Evolutionary conservation across 2,797 vertebrate genomes (phyloP).

Genomic region (Trematomus bernacchii): DNA sequence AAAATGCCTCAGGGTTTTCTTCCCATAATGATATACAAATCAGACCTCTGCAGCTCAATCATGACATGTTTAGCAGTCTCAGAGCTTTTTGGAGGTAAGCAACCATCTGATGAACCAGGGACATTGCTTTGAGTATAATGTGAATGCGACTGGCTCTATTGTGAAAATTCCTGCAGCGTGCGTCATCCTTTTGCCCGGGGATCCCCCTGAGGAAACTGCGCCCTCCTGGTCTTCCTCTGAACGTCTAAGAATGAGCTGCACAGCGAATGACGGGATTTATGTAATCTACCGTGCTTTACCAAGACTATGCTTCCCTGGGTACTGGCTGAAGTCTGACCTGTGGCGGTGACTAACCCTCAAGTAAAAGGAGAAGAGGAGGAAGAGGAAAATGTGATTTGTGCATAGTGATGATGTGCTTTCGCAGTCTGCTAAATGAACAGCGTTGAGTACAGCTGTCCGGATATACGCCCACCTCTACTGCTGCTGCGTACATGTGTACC

Average conservation of each 20-base stretch:
- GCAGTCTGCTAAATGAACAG: conserved; percentile 14
- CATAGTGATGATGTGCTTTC: conserved; percentile 30
- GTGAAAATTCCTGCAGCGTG: conserved; percentile 34
- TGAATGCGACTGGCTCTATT: conserved; percentile 20
- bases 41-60: conserved; percentile 1
- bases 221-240: conserved; percentile 51
- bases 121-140: neutral
- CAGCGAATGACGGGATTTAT: conserved; percentile 48
- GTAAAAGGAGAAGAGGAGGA: neutral
- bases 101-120: neutral
- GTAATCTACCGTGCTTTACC: conserved; percentile 43
- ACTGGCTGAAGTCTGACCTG: conserved; percentile 40
- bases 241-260: conserved; percentile 42
- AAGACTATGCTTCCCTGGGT: conserved; percentile 26
- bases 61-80: neutral
- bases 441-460: conserved; percentile 25
- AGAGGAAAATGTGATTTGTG: conserved; percentile 23
- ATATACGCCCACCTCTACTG: conserved; percentile 42
- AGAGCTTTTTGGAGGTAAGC: neutral
- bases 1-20: too few species aligned
- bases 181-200: conserved; percentile 29
- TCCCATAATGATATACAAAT: neutral
- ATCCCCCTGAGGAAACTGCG: conserved; percentile 49
- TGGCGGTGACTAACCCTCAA: conserved; percentile 29
- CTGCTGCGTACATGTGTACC: conserved; percentile 14